These are phyloP conservation scores for Cerastis leucographa DNA, from an alignment of 2,888 invertebrate species.

Conservation along the genomic window DNA sequence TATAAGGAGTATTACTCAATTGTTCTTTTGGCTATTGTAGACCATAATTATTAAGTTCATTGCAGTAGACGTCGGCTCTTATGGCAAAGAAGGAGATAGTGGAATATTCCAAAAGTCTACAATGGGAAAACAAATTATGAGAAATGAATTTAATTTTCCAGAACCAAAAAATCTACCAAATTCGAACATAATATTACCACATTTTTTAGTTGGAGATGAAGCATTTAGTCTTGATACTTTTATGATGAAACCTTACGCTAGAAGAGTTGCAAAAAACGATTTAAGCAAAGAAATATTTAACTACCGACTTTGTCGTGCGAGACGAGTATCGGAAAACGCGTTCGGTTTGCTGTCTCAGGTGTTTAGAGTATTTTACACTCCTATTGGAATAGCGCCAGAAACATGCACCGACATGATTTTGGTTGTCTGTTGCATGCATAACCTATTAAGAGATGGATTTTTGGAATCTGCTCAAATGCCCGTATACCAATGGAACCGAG, in stretches of 20 bases:
- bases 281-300: slow-evolving; percentile 52
- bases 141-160: slow-evolving; percentile 50
- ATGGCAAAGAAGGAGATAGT: slow-evolving; percentile 52
- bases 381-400: slow-evolving; percentile 58
- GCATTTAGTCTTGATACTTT: slow-evolving; percentile 50
- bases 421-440: slow-evolving; percentile 60
- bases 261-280: slow-evolving; percentile 44
- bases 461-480: slow-evolving; percentile 6
- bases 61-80: slow-evolving; percentile 59
- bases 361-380: slow-evolving; percentile 63
- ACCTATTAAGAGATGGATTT: slow-evolving; percentile 51
- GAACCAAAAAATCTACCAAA: slow-evolving; percentile 49
- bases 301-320: slow-evolving; percentile 42
- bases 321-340: slow-evolving; percentile 57
- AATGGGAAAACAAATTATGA: slow-evolving; percentile 42
- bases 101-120: slow-evolving; percentile 52
- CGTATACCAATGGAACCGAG: neutral
- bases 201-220: slow-evolving; percentile 52
- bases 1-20: slow-evolving; percentile 9
- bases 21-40: slow-evolving; percentile 64
- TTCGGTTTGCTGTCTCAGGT: slow-evolving; percentile 58
- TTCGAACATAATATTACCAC: slow-evolving; percentile 49
- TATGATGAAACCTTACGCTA: slow-evolving; percentile 56
- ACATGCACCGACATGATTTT: slow-evolving; percentile 55
- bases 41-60: slow-evolving; percentile 66